Conservation (phyloP, 2,113 vertebrate species). For the Epinephelus lanceolatus region DNA sequence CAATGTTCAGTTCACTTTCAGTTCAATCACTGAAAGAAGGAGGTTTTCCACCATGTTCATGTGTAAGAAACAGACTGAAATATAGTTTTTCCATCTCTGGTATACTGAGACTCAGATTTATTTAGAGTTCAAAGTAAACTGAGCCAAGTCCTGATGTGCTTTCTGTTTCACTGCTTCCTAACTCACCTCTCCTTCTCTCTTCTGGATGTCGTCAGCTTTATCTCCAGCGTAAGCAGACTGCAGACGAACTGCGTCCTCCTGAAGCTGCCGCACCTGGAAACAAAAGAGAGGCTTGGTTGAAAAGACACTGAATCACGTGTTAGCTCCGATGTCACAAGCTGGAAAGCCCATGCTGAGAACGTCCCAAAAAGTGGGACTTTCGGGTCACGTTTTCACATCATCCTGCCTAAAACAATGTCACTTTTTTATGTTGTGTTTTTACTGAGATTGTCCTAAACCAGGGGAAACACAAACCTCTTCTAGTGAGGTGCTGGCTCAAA, state of each 20-base stretch:
- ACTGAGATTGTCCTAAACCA: neutral
- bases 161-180: no score
- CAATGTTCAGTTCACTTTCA: conserved; percentile 11
- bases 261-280: conserved; percentile 93
- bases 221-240: conserved; percentile 98
- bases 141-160: neutral
- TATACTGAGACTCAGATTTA: neutral
- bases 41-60: neutral
- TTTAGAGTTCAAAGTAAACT: conserved; percentile 7
- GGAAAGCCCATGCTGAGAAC: neutral
- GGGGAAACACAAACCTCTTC: no score
- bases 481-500: no score
- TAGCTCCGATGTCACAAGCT: neutral
- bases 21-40: neutral
- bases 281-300: neutral
- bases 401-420: neutral
- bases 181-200: conserved; percentile 92
- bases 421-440: no score
- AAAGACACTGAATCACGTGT: no score
- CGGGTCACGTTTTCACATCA: neutral
- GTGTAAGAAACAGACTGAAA: neutral
- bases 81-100: neutral
- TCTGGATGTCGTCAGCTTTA: conserved; percentile 98
- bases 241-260: conserved; percentile 95
- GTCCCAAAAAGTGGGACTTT: neutral